Evolutionary conservation across 2,113 vertebrate species (phyloP).

Genomic region (Alligator sinensis): DNA sequence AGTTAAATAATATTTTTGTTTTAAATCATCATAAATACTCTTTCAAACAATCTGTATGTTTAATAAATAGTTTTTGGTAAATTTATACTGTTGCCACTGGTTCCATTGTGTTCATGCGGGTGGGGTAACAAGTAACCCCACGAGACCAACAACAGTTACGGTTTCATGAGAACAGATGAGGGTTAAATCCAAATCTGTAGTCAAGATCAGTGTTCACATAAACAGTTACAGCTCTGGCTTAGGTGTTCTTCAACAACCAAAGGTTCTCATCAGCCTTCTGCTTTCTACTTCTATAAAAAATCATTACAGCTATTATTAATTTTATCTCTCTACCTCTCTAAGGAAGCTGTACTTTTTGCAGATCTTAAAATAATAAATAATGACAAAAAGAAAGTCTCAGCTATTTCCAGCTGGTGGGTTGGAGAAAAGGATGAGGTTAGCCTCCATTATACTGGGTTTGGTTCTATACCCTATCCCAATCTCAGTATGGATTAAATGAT

Average conservation of each 20-base stretch:
- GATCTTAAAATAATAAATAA: not conserved
- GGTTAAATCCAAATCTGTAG: not conserved
- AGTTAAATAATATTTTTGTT: no score
- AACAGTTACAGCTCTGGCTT: slow-evolving; percentile 44
- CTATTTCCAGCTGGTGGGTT: not conserved
- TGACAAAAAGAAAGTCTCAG: fast-evolving
- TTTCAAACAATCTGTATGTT: no score
- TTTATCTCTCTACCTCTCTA: not conserved
- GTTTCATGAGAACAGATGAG: no score
- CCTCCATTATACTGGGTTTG: fast-evolving
- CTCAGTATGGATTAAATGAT: not conserved
- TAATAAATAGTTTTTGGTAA: no score
- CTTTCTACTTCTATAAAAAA: slow-evolving; percentile 19
- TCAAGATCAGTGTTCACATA: slow-evolving; percentile 14
- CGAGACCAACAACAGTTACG: no score
- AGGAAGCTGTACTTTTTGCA: not conserved
- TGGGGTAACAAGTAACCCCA: no score
- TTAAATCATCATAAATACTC: no score
- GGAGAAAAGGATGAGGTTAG: fast-evolving
- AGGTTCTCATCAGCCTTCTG: slow-evolving; percentile 18
- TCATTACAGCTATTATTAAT: slow-evolving; percentile 34
- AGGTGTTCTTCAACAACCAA: slow-evolving; percentile 41
- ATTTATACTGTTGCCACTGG: no score
- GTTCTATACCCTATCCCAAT: not conserved
- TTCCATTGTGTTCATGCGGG: no score